A percentile compares a stretch with the other conserved stretches of the same genome.
phyloP scores from a whole-genome alignment of 2,797 vertebrate species.

The Myotis vivesi region DNA sequence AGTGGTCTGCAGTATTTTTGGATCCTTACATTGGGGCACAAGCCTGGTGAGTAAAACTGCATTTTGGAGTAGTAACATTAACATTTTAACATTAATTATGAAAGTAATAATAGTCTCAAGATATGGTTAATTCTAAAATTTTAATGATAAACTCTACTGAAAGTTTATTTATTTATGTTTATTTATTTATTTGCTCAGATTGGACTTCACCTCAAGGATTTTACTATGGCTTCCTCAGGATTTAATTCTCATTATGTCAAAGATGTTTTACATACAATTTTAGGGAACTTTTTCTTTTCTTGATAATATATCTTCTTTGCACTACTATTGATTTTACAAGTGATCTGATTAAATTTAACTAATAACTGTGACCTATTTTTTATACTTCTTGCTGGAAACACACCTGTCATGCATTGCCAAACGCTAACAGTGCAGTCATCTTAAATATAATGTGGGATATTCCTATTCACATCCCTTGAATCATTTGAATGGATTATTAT shows the following conservation, averaged over 20 bases:
- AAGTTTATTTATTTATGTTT: background rate
- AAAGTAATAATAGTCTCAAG: background rate
- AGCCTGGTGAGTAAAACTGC: background rate
- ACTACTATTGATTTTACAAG: background rate
- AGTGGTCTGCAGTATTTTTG: background rate
- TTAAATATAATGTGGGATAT: background rate
- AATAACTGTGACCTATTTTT: background rate
- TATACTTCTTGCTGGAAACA: background rate
- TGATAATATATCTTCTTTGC: background rate
- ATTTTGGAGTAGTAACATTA: background rate
- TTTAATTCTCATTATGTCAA: background rate
- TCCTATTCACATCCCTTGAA: background rate
- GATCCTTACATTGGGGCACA: background rate
- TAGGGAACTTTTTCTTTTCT: background rate
- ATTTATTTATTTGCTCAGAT: background rate
- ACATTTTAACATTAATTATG: background rate
- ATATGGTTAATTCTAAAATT: background rate
- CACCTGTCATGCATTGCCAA: background rate
- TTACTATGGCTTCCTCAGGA: background rate
- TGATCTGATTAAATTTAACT: background rate
- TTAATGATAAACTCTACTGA: background rate
- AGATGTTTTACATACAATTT: background rate
- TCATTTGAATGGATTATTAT: background rate
- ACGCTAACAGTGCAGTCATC: background rate
- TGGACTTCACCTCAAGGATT: background rate